Evolutionary conservation across 2,113 vertebrate genomes (phyloP).

Genomic region (Austrofundulus limnaeus): DNA sequence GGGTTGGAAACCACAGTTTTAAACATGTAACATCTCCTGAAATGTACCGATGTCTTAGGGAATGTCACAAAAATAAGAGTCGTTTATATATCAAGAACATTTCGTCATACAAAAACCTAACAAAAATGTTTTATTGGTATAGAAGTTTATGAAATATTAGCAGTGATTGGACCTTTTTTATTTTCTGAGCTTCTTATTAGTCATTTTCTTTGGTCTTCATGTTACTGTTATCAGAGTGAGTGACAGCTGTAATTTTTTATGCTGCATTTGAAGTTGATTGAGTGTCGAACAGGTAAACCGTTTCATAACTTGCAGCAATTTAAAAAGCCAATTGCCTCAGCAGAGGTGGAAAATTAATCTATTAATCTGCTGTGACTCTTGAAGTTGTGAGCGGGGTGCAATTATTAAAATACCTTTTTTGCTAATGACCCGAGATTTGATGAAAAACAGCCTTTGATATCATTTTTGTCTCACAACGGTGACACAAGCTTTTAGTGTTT

Average conservation of each 20-base stretch:
- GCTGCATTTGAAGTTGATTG: conserved; percentile 25
- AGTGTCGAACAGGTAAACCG: conserved; percentile 46
- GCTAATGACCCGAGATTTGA: conserved; percentile 26
- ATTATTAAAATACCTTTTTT: conserved; percentile 10
- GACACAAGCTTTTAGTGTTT: too few relatives aligned
- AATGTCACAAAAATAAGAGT: too few relatives aligned
- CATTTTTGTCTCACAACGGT: too few relatives aligned
- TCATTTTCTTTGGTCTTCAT: neutral
- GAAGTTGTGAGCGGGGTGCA: conserved; percentile 1
- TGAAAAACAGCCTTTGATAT: neutral
- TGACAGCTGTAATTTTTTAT: conserved; percentile 22
- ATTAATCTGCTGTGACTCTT: conserved; percentile 49
- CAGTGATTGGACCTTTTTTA: neutral
- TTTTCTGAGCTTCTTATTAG: neutral
- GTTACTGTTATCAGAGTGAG: conserved; percentile 18
- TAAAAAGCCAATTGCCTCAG: conserved; percentile 33
- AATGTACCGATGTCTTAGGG: too few relatives aligned
- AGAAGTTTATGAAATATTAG: too few relatives aligned
- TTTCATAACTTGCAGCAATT: conserved; percentile 39
- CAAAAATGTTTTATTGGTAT: too few relatives aligned
- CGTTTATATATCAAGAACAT: too few relatives aligned
- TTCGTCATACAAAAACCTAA: too few relatives aligned
- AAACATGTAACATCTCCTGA: too few relatives aligned
- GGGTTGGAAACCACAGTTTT: too few relatives aligned
- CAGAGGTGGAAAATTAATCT: conserved; percentile 35